Percentiles rank a stretch among this genome's conserved stretches.
Evolutionary conservation across 2,888 invertebrate genomes (phyloP).

Genomic region (Nineta flava): DNA sequence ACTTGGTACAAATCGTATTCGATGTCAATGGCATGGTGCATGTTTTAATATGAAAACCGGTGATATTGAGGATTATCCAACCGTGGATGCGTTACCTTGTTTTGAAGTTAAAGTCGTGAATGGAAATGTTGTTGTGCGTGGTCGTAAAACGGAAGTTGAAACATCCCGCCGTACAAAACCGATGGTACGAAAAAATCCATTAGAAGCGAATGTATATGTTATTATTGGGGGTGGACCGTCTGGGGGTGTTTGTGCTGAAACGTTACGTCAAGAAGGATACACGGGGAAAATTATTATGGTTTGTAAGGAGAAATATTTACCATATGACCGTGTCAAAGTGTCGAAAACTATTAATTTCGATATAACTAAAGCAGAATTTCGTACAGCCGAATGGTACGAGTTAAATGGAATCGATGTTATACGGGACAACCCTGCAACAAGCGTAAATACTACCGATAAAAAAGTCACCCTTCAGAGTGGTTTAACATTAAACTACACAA

Average conservation of each 20-base stretch:
- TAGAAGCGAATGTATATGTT: conserved; percentile 37
- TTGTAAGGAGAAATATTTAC: conserved; percentile 61
- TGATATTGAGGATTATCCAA: conserved; percentile 96
- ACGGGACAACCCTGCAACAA: conserved; percentile 49
- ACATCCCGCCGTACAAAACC: conserved; percentile 47
- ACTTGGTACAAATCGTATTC: conserved; percentile 63
- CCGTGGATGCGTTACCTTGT: conserved; percentile 81
- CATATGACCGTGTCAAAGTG: conserved; percentile 87
- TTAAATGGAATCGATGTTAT: conserved; percentile 60
- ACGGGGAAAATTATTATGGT: conserved; percentile 66
- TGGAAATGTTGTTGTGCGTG: conserved; percentile 57
- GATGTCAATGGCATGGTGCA: conserved; percentile 96
- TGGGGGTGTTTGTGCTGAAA: conserved; percentile 76
- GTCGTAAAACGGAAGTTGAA: conserved; percentile 39
- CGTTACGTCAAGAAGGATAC: conserved; percentile 80
- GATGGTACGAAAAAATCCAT: conserved; percentile 33
- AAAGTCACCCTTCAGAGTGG: conserved; percentile 51
- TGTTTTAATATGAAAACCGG: conserved; percentile 82
- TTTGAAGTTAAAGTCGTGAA: conserved; percentile 59
- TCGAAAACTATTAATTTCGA: conserved; percentile 64
- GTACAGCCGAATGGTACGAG: conserved; percentile 58
- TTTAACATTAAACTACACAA: conserved; percentile 48
- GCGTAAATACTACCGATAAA: conserved; percentile 45
- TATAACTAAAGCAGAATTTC: conserved; percentile 51
- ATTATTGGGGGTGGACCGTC: conserved; percentile 86